phyloP scores from a whole-genome alignment of 2,888 invertebrate species.

The Sussaba pulchella region DNA sequence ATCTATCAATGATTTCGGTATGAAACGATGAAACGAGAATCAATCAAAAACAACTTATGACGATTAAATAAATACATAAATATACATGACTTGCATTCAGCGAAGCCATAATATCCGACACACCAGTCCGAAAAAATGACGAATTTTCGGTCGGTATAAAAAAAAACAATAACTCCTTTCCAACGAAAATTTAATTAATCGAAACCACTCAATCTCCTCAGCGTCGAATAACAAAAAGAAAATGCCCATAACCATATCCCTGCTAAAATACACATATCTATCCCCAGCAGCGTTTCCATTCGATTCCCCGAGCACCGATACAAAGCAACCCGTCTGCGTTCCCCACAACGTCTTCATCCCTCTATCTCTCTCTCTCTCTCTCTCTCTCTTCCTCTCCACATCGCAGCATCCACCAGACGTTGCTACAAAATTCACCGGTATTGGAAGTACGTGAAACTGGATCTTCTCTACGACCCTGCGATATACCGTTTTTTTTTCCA shows the following conservation, averaged over 20 bases:
- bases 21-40: no score
- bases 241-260: no score
- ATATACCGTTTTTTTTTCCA: constrained; percentile 44
- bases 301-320: constrained; percentile 22
- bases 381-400: constrained; percentile 35
- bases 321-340: constrained; percentile 15
- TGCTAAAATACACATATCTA: no score
- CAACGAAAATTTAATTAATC: constrained; percentile 1
- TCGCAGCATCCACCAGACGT: constrained; percentile 57
- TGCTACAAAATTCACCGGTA: constrained; percentile 46
- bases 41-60: no score
- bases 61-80: no score
- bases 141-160: no score
- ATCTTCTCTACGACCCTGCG: constrained; percentile 45
- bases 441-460: constrained; percentile 53
- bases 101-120: no score
- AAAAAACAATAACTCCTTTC: no score
- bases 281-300: constrained; percentile 9
- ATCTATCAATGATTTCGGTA: no score
- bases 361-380: constrained; percentile 9
- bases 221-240: constrained; percentile 3
- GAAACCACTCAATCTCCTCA: constrained; percentile 5
- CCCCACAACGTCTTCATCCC: not conserved
- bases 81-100: no score
- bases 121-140: no score